A percentile compares a stretch with the other conserved stretches of the same genome.
phyloP scores from a whole-genome alignment of 2,113 vertebrate genomes.

The Zosterops japonicus region DNA sequence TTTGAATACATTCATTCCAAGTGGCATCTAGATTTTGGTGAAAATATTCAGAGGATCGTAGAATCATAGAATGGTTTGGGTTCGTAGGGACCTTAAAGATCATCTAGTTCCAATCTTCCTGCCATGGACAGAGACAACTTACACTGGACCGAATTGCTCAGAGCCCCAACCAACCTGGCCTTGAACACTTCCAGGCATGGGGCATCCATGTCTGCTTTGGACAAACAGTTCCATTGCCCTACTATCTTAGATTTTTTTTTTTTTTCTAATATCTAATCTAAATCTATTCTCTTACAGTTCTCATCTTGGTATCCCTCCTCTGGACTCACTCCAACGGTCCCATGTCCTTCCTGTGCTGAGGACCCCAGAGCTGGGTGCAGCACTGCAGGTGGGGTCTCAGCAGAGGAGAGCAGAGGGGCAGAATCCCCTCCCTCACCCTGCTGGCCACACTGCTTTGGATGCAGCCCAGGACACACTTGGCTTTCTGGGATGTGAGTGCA shows the following conservation, averaged over 20 bases:
- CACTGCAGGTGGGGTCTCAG: fast-evolving
- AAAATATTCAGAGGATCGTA: not conserved
- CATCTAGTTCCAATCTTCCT: not conserved
- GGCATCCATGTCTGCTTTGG: not conserved
- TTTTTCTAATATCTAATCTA: not conserved
- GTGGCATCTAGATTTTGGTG: not conserved
- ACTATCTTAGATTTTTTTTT: not conserved
- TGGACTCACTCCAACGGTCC: fast-evolving
- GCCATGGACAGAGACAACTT: not conserved
- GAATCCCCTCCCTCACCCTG: not conserved
- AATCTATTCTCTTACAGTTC: not conserved
- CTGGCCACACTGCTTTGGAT: fast-evolving
- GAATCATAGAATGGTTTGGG: not conserved
- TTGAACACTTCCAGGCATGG: not conserved
- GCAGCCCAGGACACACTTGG: fast-evolving
- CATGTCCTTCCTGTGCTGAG: not conserved
- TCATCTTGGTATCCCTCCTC: not conserved
- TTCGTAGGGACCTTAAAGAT: not conserved
- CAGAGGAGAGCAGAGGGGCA: not conserved
- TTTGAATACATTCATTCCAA: not conserved
- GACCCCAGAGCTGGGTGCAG: not conserved
- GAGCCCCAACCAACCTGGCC: not conserved
- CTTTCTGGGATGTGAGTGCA: not conserved
- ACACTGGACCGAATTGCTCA: not conserved
- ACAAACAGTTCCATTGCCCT: too few relatives aligned